Evolutionary conservation across 1,140 invertebrate species (phyloP).

Genomic region (Formica exsecta): DNA sequence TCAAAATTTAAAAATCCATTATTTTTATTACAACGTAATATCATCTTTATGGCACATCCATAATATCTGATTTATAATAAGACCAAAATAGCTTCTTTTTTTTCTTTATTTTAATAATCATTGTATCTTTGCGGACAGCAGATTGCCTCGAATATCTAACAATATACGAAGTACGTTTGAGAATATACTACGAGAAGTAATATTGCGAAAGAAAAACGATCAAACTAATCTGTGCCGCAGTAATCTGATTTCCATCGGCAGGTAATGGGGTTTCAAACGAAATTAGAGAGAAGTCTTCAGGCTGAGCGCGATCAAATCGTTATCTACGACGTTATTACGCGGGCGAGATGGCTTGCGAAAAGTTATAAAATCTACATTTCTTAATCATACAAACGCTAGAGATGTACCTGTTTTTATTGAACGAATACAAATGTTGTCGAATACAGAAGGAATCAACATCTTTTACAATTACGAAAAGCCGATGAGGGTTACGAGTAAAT

Average conservation of each 20-base stretch:
- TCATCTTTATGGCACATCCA: not conserved
- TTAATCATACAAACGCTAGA: not conserved
- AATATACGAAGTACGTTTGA: not conserved
- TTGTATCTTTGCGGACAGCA: not conserved
- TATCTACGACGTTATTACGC: slow-evolving; percentile 36
- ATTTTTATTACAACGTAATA: not conserved
- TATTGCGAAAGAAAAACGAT: slow-evolving; percentile 43
- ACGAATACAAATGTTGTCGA: not conserved
- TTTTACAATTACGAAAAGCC: slow-evolving; percentile 11
- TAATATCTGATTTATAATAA: not conserved
- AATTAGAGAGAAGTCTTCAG: slow-evolving; percentile 33
- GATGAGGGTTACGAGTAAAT: slow-evolving; percentile 4
- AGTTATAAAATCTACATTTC: not conserved
- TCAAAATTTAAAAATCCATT: not conserved
- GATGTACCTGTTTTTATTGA: not conserved
- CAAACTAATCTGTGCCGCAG: not conserved
- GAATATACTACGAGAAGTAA: not conserved
- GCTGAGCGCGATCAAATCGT: slow-evolving; percentile 22
- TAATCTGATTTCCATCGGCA: slow-evolving; percentile 53
- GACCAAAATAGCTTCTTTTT: not conserved
- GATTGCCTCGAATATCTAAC: not conserved
- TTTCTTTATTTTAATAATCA: not conserved
- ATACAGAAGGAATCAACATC: not conserved
- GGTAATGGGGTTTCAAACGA: slow-evolving; percentile 40
- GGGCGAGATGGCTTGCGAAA: not conserved